Evolutionary conservation across 92 coral and sea anemone genomes (phyloP), one percentile per base, ranked within the genome.

Genomic region (Pocillopora meandrina): DNA sequence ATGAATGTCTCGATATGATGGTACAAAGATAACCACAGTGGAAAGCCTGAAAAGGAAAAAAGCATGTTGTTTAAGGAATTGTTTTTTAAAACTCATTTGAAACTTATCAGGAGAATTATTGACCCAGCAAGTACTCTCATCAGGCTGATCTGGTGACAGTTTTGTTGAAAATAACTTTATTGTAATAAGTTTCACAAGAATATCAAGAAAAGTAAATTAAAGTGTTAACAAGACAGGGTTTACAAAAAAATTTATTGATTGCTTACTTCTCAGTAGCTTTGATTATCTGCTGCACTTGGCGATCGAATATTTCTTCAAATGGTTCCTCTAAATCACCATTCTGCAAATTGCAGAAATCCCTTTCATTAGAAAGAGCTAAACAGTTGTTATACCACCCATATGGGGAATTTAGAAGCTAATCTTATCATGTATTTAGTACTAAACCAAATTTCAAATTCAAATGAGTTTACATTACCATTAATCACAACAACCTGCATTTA

Each of bases 1-100:
- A 74, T 96, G 98, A 6, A 92, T 88, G 76, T 96, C 99, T 65
- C 98, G 95, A 82, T 92, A 87, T 1, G 99, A 96, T 12, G 99
- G 99, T 9, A 94, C 98, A 90, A 96, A 88, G 70, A 96, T 92
- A 33, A 96, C 91, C 71, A 87, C 82, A 8, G 95, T 94, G 71
- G 90, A 81, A 73, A 75, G 92, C 55, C 99, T 96, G 89, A 56
- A 69, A 86, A 71, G 19, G 58, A 49, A 19, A 23, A 36, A 33
- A 56, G 56, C 12, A 47, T 57, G 56, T 55, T 55, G 13, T 2
- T 12, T 72, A 9, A 33, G 31, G 16, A 13, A 65, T 0, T 65
- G 2, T 33, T 16, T 35, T n/a, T 15, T 7, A 16, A 20, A 5
- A 62, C 52, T 42, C 52, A 42, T 42, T 42, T 42, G 52, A 42